phyloP scores from a whole-genome alignment of 30 jellyfish, hydroid and myxozoan genomes.

The Hydractinia echinata region DNA sequence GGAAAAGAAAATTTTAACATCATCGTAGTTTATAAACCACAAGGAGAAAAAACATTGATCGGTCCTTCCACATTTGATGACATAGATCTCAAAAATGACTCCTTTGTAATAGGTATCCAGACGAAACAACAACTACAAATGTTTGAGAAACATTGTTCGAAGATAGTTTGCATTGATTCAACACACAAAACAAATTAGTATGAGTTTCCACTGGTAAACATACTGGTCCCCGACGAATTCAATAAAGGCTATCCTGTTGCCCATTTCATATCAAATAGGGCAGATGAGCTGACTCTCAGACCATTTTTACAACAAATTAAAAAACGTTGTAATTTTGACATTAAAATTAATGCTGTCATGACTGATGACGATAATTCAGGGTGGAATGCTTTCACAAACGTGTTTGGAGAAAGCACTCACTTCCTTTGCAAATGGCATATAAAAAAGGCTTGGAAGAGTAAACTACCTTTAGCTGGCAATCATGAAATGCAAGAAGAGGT shows the following conservation, averaged over 20 bases:
- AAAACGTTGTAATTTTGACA: not conserved
- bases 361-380: slow-evolving; percentile 5
- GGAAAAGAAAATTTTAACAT: too few relatives aligned
- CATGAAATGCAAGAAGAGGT: slow-evolving; percentile 20
- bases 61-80: not conserved
- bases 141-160: not conserved
- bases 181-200: not conserved
- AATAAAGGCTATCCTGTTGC: not conserved
- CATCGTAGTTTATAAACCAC: not conserved
- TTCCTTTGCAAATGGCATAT: slow-evolving; percentile 2
- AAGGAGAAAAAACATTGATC: not conserved
- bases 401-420: not conserved
- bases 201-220: not conserved
- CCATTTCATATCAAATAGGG: not conserved
- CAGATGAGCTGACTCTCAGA: not conserved
- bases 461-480: slow-evolving; percentile 17
- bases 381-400: not conserved
- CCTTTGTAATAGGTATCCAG: not conserved
- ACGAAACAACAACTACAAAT: slow-evolving; percentile 5
- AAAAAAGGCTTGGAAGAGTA: slow-evolving; percentile 19
- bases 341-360: not conserved
- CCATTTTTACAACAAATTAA: not conserved
- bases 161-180: not conserved
- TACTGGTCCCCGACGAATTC: not conserved
- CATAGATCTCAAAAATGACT: not conserved